Evolutionary conservation across 2,888 invertebrate genomes (phyloP), one percentile per base, ranked within the genome.

Genomic region (Stenodema calcarata): DNA sequence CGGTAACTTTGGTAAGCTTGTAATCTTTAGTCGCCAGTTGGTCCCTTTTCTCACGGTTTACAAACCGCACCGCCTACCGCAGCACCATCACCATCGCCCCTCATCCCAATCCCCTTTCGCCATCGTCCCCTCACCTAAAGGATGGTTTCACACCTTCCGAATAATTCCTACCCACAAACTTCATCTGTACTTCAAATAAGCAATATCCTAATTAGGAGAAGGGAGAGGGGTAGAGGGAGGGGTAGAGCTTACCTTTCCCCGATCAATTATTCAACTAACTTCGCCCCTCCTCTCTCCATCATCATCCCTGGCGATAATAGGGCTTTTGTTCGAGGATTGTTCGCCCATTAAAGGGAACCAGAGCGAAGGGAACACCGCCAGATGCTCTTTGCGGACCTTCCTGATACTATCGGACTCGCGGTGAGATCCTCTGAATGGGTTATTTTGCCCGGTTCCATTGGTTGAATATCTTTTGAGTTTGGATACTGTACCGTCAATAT

Each of bases 21-120:
- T 86, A 86, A 86, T 86, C 86, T 86, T 86, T 86, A 86, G 86
- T 76, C 75, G 41, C 79, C 86, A 86, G 86, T 86, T 86, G 86
- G 86, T 73, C 76, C 84, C 86, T 80, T 75, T 80, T 86, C 86
- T 80, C 86, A 86, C 86, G 86, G 86, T 86, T 79, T 80, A 86
- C 79, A 86, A 70, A 69, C 86, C 86, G 28, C 86, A 78, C 50
- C 75, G 18, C 69, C 35, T 30, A 23, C 62, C 70, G 41, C 62
- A 82, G 82, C 82, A 27, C 7, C 42, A 9, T 62, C 35, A n/a
- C 35, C 82, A 16, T n/a, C 62, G 47, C 50, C 42, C 80, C 47
- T 47, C 2, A 12, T 12, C 44, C 18, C 79, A 7, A 2, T 16
- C n/a, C n/a, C 44, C 30, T 28, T n/a, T n/a, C n/a, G 11, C 3